A percentile compares a stretch with the other conserved stretches of the same genome.
These are phyloP conservation scores for Lepidurus couesii DNA, from an alignment of 1,140 invertebrate species.

Conservation along the genomic window DNA sequence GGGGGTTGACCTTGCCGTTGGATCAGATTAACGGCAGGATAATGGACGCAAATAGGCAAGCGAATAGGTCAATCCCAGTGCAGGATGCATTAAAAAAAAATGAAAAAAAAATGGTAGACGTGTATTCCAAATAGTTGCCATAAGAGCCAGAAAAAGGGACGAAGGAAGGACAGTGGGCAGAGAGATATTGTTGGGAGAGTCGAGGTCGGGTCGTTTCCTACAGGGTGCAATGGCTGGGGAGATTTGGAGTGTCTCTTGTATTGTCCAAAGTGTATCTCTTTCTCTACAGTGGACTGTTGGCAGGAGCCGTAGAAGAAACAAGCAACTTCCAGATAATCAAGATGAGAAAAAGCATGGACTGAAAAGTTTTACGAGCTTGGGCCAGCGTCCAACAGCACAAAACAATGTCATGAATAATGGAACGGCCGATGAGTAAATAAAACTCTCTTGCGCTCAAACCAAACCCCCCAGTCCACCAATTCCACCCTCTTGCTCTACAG, in stretches of 20 bases:
- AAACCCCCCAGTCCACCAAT: not conserved
- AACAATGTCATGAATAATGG: constrained; percentile 19
- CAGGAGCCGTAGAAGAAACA: not conserved
- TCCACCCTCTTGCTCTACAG: not conserved
- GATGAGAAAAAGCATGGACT: constrained; percentile 4
- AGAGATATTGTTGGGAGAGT: no score
- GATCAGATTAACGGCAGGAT: no score
- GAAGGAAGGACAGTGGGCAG: no score
- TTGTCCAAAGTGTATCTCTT: not conserved
- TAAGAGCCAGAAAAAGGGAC: no score
- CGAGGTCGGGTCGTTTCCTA: no score
- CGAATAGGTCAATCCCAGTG: no score
- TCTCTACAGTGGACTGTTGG: not conserved
- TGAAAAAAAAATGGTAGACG: no score
- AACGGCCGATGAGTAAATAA: constrained; percentile 15
- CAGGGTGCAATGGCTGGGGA: not conserved
- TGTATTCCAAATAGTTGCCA: no score
- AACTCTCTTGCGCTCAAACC: not conserved
- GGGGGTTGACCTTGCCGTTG: no score
- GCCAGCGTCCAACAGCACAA: constrained; percentile 20
- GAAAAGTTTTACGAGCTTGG: constrained; percentile 22
- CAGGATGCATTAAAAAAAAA: no score
- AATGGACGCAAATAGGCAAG: no score
- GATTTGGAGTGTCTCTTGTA: not conserved
- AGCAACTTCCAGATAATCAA: constrained; percentile 19